Base-by-base conservation (phyloP, 2,888 invertebrate species). In the Drosophila buzzatii region DNA sequence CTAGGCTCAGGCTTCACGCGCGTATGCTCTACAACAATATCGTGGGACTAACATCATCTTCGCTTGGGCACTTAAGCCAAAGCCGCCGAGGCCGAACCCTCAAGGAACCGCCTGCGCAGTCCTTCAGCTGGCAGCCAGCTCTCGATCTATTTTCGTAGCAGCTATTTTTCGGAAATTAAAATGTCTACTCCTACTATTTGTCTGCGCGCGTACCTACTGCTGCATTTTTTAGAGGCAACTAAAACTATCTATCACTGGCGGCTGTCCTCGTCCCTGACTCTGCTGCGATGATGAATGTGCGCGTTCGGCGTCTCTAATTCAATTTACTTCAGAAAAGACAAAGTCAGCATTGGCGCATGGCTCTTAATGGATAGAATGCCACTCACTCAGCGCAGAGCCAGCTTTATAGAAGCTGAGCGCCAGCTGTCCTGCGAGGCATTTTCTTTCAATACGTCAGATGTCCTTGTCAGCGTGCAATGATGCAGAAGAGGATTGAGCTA, bases 271-370 rank as follows among this genome's bases (percentile, higher is more conserved):
- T 45, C 55, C 20, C 63, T 63, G 63, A 51, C 67, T 55, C 59
- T 47, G 60, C 53, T 31, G 51, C 51, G 58, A 82, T 86, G 86
- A 86, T 88, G 90, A 90, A 86, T 90, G 86, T 85, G 90, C 89
- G 81, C 83, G 83, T 71, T 79, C 71, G 81, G 72, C 83, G 89
- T 82, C 65, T 85, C 85, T 87, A 90, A 87, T 89, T 78, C 90
- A 90, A 90, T 87, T 87, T 83, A 90, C 88, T 75, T 85, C 88
- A 88, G 79, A 90, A 85, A 86, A 82, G 81, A 88, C 86, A 89
- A 88, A 86, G 86, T 90, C 86, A 85, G 49, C 70, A 44, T 70
- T 76, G 55, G 68, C 56, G 59, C 47, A 51, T 45, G 57, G 44
- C 63, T 67, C 42, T 80, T 78, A 85, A 87, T 84, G 79, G 72